These are phyloP conservation scores for Unio pictorum DNA, from an alignment of 2,888 invertebrate species.

Conservation along the genomic window DNA sequence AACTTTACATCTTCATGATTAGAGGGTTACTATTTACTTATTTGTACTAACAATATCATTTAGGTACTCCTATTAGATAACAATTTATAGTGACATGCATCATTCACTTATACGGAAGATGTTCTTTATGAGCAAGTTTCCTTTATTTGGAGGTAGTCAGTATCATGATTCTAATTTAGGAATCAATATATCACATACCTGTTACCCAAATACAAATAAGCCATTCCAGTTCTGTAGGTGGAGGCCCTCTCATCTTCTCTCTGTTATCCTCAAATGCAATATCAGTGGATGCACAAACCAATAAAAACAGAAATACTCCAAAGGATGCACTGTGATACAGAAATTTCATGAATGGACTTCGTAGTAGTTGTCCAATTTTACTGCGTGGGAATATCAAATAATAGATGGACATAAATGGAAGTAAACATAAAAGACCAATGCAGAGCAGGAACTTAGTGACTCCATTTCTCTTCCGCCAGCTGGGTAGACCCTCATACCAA, in stretches of 20 bases:
- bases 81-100: too few relatives aligned
- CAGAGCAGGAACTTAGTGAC: slow-evolving; percentile 72
- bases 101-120: too few relatives aligned
- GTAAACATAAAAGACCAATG: slow-evolving; percentile 70
- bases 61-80: too few relatives aligned
- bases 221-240: slow-evolving; percentile 74
- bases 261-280: slow-evolving; percentile 56
- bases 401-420: slow-evolving; percentile 73
- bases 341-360: slow-evolving; percentile 77
- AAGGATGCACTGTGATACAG: slow-evolving; percentile 76
- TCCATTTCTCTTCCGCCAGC: slow-evolving; percentile 72
- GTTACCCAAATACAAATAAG: slow-evolving; percentile 75
- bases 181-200: slow-evolving; percentile 63
- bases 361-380: slow-evolving; percentile 73
- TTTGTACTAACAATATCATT: too few relatives aligned
- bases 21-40: too few relatives aligned
- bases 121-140: too few relatives aligned
- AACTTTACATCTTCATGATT: too few relatives aligned
- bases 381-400: slow-evolving; percentile 74
- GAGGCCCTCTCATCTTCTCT: slow-evolving; percentile 71
- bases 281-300: slow-evolving; percentile 73
- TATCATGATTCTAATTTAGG: background rate
- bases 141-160: too few relatives aligned
- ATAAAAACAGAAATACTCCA: slow-evolving; percentile 74
- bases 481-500: slow-evolving; percentile 75